These are phyloP conservation scores for Ancistrus triradiatus DNA, from an alignment of 2,113 vertebrate genomes.

Conservation along the genomic window DNA sequence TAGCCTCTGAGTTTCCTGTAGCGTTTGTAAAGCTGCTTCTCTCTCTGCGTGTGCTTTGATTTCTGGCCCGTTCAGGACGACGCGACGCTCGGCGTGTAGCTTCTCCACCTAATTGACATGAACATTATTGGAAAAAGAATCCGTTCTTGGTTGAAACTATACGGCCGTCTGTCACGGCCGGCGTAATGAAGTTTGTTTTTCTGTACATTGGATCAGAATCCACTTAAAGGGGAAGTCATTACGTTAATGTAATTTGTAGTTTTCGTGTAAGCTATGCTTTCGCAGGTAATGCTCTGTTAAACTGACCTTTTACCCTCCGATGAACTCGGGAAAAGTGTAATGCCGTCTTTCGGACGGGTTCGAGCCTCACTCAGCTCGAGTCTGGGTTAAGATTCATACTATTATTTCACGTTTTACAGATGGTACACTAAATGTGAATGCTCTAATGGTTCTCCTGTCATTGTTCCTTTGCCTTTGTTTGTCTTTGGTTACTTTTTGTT, in stretches of 20 bases:
- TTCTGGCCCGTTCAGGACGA: background rate
- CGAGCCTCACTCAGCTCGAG: no score
- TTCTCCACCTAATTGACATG: slow-evolving; percentile 25
- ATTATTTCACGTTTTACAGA: background rate
- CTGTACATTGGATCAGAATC: slow-evolving; percentile 57
- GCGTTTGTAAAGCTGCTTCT: background rate
- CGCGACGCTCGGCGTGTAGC: slow-evolving; percentile 7
- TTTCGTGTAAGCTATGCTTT: slow-evolving; percentile 48
- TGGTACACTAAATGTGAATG: background rate
- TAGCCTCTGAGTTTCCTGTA: no score
- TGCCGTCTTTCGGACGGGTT: no score
- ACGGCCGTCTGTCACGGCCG: slow-evolving; percentile 52
- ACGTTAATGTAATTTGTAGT: slow-evolving; percentile 58
- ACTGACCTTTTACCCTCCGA: no score
- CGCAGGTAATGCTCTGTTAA: slow-evolving; percentile 41
- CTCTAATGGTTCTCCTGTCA: no score
- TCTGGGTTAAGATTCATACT: background rate
- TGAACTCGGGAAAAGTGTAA: background rate
- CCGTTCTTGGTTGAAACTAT: slow-evolving; percentile 41
- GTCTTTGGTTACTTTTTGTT: no score
- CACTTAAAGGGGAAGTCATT: slow-evolving; percentile 67
- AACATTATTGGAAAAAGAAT: slow-evolving; percentile 29
- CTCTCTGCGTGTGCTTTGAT: background rate
- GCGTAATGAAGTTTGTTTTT: slow-evolving; percentile 62
- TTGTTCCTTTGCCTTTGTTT: background rate